These are phyloP conservation scores for Morpho deidamia DNA, from an alignment of 2,888 invertebrate genomes.

Conservation along the genomic window DNA sequence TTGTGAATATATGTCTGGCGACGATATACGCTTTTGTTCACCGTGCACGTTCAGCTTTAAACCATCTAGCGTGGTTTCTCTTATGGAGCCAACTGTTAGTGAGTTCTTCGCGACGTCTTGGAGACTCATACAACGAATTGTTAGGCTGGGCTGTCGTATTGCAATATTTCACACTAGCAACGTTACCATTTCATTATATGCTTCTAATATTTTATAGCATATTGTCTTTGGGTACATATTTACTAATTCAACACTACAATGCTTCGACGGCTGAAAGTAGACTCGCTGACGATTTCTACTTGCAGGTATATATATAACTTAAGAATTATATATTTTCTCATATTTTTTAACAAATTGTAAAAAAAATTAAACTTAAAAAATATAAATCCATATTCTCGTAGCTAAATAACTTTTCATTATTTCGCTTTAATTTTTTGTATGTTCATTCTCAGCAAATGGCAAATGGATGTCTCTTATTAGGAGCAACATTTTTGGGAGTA, in stretches of 20 bases:
- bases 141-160: constrained; percentile 87
- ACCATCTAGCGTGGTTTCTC: constrained; percentile 82
- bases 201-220: constrained; percentile 49
- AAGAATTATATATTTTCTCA: neutral
- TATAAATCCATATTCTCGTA: no score
- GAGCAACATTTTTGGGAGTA: constrained; percentile 85
- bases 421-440: neutral
- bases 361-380: no score
- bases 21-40: constrained; percentile 40
- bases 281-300: constrained; percentile 52
- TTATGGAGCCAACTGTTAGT: constrained; percentile 65
- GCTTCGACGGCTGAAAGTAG: constrained; percentile 46
- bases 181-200: constrained; percentile 80
- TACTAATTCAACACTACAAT: constrained; percentile 58
- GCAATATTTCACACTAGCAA: constrained; percentile 86
- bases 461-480: constrained; percentile 83
- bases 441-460: constrained; percentile 80
- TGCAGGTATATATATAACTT: constrained; percentile 42
- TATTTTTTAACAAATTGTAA: no score
- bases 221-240: constrained; percentile 47
- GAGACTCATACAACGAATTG: constrained; percentile 77
- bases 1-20: constrained; percentile 44
- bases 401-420: neutral
- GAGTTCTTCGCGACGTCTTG: constrained; percentile 66
- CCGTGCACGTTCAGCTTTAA: constrained; percentile 72